Evolutionary conservation across 2,113 vertebrate genomes (phyloP), one percentile per base, ranked within the genome.

Genomic region (Brachyhypopomus gauderio): DNA sequence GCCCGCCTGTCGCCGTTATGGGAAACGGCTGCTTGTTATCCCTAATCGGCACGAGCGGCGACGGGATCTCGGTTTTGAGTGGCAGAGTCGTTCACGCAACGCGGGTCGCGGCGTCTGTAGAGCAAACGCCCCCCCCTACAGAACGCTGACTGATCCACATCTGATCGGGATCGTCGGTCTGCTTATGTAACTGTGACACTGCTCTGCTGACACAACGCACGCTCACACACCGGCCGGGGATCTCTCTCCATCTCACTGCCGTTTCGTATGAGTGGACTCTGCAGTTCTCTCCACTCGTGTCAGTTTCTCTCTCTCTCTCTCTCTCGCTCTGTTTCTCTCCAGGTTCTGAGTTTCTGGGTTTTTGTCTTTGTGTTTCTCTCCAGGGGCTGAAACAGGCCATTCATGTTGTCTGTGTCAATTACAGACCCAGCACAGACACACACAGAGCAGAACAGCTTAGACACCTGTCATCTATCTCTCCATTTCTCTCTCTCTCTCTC

Each of bases 321-420:
- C 5, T 86, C 74, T 87, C 87, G 48, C 59, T 71, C 86, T 85
- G 64, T 78, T 80, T 74, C 79, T 88, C 80, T 83, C 85, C 58
- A 79, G 81, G 77, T 79, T 88, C 85, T 83, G 72, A 86, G 84
- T 78, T 84, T 77, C 77, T 83, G 78, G 17, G 17, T 85, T 72
- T 84, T 69, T 79, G 78, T 72, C 75, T 82, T 77, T 85, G 55
- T 78, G 85, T 91, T 78, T 80, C 89, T 89, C 90, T 72, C 55
- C 77, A 72, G 74, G 75, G 82, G 79, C 76, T 84, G 59, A 84
- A 81, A 77, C 66, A 45, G 85, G 82, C 86, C 85, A 83, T 86
- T 84, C 83, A 85, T 82, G 81, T 85, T 90, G 86, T 87, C 89
- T 88, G 84, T 85, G 86, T 87, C 89, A 92, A 92, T 93, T 92